Conservation (phyloP, 2,113 vertebrate species). For the Centropus unirufus region DNA sequence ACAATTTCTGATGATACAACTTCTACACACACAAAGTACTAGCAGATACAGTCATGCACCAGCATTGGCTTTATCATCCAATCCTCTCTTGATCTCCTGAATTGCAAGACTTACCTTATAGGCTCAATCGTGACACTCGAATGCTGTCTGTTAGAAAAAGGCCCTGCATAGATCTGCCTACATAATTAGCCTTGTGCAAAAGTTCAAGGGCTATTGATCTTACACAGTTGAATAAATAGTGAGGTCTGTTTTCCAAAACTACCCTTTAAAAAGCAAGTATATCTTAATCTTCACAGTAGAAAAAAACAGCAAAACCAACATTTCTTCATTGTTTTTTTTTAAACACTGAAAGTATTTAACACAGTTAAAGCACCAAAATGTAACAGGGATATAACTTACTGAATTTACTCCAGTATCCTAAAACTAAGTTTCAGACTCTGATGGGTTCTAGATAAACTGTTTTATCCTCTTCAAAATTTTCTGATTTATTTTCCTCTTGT, state of each 20-base stretch:
- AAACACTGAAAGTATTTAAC: neutral
- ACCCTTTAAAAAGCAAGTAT: no score
- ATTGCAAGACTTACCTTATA: neutral
- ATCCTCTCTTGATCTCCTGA: neutral
- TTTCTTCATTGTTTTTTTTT: no score
- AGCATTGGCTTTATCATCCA: neutral
- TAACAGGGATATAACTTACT: neutral
- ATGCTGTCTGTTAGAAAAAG: neutral
- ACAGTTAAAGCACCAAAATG: neutral
- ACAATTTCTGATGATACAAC: neutral
- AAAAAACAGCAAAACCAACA: neutral
- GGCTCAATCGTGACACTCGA: neutral
- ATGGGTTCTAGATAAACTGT: neutral
- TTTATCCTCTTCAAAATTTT: neutral
- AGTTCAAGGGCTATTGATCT: neutral
- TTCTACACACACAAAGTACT: neutral
- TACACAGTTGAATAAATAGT: neutral
- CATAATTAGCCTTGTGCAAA: neutral
- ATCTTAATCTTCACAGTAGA: neutral
- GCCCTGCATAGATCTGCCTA: neutral
- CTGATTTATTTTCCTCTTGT: neutral
- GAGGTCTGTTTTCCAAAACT: neutral
- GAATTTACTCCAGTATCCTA: neutral
- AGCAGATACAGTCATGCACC: neutral
- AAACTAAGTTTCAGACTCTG: neutral